Conservation (phyloP, 2,113 vertebrate species). For the Nerophis lumbriciformis region DNA sequence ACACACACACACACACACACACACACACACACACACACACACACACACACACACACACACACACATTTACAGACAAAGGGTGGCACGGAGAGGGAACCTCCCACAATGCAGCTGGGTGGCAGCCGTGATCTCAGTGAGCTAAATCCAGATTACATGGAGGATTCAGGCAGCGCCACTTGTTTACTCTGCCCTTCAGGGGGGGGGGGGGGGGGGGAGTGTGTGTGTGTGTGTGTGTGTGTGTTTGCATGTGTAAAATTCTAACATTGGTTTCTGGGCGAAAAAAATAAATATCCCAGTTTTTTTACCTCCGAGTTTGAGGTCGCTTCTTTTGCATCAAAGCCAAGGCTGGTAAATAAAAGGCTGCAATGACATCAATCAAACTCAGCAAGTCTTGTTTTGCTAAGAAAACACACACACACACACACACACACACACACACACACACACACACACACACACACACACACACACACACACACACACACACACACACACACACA, state of each 20-base stretch:
- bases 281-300: neutral
- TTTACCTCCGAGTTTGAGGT: neutral
- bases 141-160: slow-evolving; percentile 86
- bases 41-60: slow-evolving; percentile 12
- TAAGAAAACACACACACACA: neutral
- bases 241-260: neutral
- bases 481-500: no score
- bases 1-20: slow-evolving; percentile 44
- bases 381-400: slow-evolving; percentile 1
- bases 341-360: neutral
- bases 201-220: slow-evolving; percentile 10
- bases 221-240: neutral
- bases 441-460: no score
- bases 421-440: no score
- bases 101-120: slow-evolving; percentile 73
- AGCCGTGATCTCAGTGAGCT: slow-evolving; percentile 73
- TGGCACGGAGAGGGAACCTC: slow-evolving; percentile 78
- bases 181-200: slow-evolving; percentile 61
- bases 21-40: slow-evolving; percentile 11
- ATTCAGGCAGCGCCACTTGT: slow-evolving; percentile 78
- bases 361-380: slow-evolving; percentile 5
- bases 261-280: neutral
- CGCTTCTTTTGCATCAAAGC: neutral
- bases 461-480: no score
- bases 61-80: slow-evolving; percentile 68